Conservation (phyloP, 1,140 invertebrate species). For the Euura lappo region DNA sequence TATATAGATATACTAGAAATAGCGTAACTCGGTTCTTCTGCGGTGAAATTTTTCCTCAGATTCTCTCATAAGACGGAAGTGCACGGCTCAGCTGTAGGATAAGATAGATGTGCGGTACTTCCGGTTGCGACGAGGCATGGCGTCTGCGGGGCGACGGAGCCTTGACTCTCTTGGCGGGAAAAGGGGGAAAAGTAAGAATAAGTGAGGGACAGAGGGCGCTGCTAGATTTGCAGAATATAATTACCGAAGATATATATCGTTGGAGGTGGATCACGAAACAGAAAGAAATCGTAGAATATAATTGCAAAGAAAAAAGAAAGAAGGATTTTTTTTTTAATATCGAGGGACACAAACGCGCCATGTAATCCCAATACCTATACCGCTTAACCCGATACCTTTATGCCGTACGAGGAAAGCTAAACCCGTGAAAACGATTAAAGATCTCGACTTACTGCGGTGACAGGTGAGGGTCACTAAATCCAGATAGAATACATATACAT, state of each 20-base stretch:
- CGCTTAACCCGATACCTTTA: neutral
- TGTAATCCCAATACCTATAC: neutral
- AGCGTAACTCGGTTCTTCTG: neutral
- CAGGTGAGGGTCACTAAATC: neutral
- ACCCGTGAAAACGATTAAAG: conserved; percentile 5
- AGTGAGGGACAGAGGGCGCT: neutral
- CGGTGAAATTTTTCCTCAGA: neutral
- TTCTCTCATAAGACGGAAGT: conserved; percentile 3
- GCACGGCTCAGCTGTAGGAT: conserved; percentile 6
- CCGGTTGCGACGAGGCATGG: conserved; percentile 25
- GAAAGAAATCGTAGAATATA: too few species aligned
- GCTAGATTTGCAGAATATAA: conserved; percentile 1
- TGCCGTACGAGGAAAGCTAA: neutral
- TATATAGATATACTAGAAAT: too few species aligned
- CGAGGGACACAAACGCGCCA: too few species aligned
- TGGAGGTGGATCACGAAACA: too few species aligned
- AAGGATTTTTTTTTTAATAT: too few species aligned
- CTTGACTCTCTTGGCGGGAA: conserved; percentile 15
- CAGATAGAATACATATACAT: too few species aligned
- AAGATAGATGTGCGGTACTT: conserved; percentile 28
- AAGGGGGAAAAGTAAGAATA: neutral
- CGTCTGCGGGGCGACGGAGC: conserved; percentile 20
- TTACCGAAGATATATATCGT: neutral
- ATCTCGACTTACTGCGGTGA: neutral
- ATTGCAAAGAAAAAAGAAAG: too few species aligned